Base-by-base conservation (phyloP, 2,113 vertebrate species). In the Gila orcuttii region DNA sequence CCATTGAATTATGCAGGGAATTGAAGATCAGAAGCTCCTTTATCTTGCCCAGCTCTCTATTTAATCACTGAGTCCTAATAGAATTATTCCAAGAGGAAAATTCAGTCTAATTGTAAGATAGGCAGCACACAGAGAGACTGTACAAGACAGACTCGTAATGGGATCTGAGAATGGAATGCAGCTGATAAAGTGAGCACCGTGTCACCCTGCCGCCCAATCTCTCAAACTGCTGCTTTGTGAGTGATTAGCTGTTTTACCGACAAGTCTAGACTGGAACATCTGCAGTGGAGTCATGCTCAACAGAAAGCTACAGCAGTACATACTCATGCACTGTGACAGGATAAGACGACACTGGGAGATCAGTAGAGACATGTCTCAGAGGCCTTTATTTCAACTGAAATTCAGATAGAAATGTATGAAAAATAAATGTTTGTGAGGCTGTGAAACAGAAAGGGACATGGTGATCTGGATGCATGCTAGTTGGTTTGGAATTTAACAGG, bases 211-310 rank as follows among this genome's bases (percentile, higher is more conserved):
- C 12, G 64, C 79, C 17, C 25, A 73, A 55, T 31, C 50, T 81
- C 33, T 68, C 23, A 83, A 83, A 87, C 87, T 86, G 91, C 84
- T 60, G 87, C 86, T 88, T 85, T 90, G 90, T 77, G 85, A 87
- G 85, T 80, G 78, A 89, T 89, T 83, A 62, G 66, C 66, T 64
- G 62, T 78, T 84, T 76, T 83, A 59, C 78, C 7, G 88, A 89
- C 93, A 60, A 89, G 93, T 92, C 92, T 90, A 84, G 91, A 91
- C 93, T 91, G 79, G 93, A 91, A 80, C 25, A 79, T 66, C 84
- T 71, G 19, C 28, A 82, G 42, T 85, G 31, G 60, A 87, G 83
- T 87, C 85, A 88, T 39, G 80, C 76, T 86, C 15, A 15, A 68
- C 60, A 86, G 88, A 88, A 81, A 88, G 83, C 82, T 76, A 64